phyloP scores from a whole-genome alignment of 2,888 invertebrate genomes.

The Rhagonycha lutea region DNA sequence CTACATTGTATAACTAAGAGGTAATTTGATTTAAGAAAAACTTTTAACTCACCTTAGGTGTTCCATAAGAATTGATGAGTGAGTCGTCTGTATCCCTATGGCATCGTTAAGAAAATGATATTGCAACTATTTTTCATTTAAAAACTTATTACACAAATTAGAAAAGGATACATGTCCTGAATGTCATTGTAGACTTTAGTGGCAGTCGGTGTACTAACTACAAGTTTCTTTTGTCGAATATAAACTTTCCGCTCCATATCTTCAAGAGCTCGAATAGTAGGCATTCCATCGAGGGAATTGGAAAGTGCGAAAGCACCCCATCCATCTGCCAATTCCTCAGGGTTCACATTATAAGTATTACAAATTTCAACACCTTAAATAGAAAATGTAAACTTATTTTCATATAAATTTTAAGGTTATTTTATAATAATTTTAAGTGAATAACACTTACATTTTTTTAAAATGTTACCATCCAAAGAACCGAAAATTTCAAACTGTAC shows the following conservation, averaged over 20 bases:
- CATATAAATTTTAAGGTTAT: not conserved
- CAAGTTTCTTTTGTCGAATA: constrained; percentile 48
- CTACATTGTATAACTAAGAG: no score
- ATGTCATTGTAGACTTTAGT: not conserved
- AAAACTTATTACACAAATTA: not conserved
- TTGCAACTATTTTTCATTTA: not conserved
- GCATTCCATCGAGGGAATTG: constrained; percentile 63
- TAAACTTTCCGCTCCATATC: constrained; percentile 70
- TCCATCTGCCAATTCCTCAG: constrained; percentile 73
- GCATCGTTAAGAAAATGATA: constrained; percentile 6
- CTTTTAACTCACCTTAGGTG: constrained; percentile 14
- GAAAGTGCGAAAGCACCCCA: constrained; percentile 80
- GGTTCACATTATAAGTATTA: constrained; percentile 63
- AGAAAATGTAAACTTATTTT: not conserved
- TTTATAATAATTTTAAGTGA: not conserved
- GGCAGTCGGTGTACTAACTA: constrained; percentile 6
- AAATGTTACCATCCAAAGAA: constrained; percentile 57
- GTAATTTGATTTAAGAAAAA: not conserved
- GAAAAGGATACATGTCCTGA: constrained; percentile 15
- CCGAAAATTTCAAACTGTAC: constrained; percentile 42
- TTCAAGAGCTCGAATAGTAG: constrained; percentile 63
- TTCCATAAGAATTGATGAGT: not conserved
- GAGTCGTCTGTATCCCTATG: constrained; percentile 1
- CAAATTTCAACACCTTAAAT: constrained; percentile 66
- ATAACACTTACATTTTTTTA: constrained; percentile 62